Percentiles rank a stretch among this genome's conserved stretches.
Conservation (phyloP, 2,888 invertebrate species). For the Drosophila maculinotata region DNA sequence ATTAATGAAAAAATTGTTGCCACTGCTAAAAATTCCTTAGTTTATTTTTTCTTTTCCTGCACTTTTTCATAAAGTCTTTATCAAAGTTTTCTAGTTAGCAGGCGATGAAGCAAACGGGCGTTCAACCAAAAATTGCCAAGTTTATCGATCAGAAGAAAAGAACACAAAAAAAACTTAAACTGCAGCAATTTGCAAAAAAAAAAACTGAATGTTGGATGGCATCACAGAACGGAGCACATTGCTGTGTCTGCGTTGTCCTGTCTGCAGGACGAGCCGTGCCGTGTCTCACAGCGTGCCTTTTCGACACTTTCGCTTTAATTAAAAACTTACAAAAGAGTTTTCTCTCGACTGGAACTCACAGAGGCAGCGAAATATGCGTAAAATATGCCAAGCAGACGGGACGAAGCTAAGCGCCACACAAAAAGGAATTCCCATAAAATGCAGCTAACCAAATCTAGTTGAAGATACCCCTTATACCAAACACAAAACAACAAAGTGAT, state of each 20-base stretch:
- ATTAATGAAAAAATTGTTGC: conserved; percentile 52
- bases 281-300: conserved; percentile 59
- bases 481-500: conserved; percentile 16
- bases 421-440: conserved; percentile 59
- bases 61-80: conserved; percentile 22
- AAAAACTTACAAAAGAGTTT: conserved; percentile 72
- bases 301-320: conserved; percentile 78
- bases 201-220: conserved; percentile 30
- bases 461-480: conserved; percentile 13
- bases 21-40: conserved; percentile 7
- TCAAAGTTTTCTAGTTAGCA: conserved; percentile 68
- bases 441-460: conserved; percentile 66
- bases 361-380: conserved; percentile 53
- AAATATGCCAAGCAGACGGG: conserved; percentile 62
- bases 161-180: conserved; percentile 42
- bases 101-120: conserved; percentile 37
- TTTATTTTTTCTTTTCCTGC: conserved; percentile 13
- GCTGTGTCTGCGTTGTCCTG: conserved; percentile 14
- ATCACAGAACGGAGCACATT: conserved; percentile 16
- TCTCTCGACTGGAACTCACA: conserved; percentile 18
- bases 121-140: conserved; percentile 60
- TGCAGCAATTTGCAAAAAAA: conserved; percentile 65
- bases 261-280: conserved; percentile 10
- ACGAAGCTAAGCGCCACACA: conserved; percentile 12
- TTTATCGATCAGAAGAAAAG: conserved; percentile 64